Evolutionary conservation across 2,797 vertebrate genomes (phyloP), one percentile per base, ranked within the genome.

Genomic region (Spea hammondii): DNA sequence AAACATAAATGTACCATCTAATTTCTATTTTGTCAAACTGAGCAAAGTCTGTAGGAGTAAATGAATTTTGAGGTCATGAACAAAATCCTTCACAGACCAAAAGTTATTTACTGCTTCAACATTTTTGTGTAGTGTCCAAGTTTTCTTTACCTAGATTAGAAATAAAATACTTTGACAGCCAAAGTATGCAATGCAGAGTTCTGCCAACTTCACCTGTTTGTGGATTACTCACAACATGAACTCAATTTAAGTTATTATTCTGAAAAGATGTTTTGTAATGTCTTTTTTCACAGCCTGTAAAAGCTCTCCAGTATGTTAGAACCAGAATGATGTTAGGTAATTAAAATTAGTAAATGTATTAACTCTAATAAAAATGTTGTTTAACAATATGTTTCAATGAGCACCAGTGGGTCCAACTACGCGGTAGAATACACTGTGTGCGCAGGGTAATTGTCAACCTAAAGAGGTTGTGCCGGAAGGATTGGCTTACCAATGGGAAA

Each of bases 151-250:
- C 78, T 67, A 72, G 60, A 76, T 75, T 76, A 80, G 62, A 76
- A 72, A 72, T 76, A 76, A 80, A 80, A 75, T 64, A 76, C 50
- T 71, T 71, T 76, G 59, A 76, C 57, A 76, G 68, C 51, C 14
- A 66, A 80, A 76, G 67, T 76, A 80, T 80, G 74, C 62, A 80
- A 66, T 44, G 12, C 74, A 62, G 60, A 66, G 5, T 14, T 65
- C 55, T 72, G 74, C 79, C 73, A 76, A 67, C 47, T 76, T 66
- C 74, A 80, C 79, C 79, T 76, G 79, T 60, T 76, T 72, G 74
- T 76, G 57, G 44, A 79, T 70, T 69, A 55, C 45, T 67, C 71
- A 64, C 65, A 79, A 62, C 55, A 69, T 17, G 32, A 66, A 17
- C 12, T 67, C 14, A 73, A 11, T 68, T 79, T 60, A 66, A 79